Evolutionary conservation across 2,113 vertebrate species (phyloP), one percentile per base, ranked within the genome.

Genomic region (Panthera leo): DNA sequence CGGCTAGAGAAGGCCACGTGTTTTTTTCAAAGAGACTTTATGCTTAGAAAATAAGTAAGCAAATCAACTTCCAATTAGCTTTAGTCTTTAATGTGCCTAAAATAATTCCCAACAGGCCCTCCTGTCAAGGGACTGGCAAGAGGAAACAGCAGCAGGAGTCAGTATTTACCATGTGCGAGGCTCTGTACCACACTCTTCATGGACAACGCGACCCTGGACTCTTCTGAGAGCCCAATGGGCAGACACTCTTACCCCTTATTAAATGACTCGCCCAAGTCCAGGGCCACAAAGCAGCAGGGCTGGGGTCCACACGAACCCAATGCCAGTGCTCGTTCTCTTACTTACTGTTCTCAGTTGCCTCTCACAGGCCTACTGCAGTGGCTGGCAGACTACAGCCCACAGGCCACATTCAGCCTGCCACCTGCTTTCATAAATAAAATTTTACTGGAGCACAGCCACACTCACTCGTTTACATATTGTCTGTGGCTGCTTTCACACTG

Each of bases 401-500:
- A 90, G 68, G 94, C 84, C 85, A 93, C 80, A 80, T 85, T 90
- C 63, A 90, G 75, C 39, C 82, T 83, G 78, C 36, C 80, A 92
- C 80, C 93, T 91, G 76, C 85, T 97, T 97, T 94, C 25, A 65
- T 89, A 96, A 91, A 70, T 36, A 89, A 91, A 93, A 91, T 75
- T 90, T 68, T 36, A 23, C 5, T 96, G 89, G 85, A 95, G 70
- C 67, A 83, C 67, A 45, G 58, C 73, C 82, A 86, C 14, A 3
- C 16, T 83, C 86, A 18, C 25, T 68, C 48, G 0, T 96, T 92
- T 76, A 82, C 14, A 16, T 82, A 39, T 8, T 29, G 42, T 73
- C 82, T 95, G 39, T 8, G 19, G 29, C 79, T 93, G 91, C 31
- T 89, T 95, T 95, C 39, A 5, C 19, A 51, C 68, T 87, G n/a